phyloP scores from a whole-genome alignment of 2,888 invertebrate species.

The Lumbricus terrestris region DNA sequence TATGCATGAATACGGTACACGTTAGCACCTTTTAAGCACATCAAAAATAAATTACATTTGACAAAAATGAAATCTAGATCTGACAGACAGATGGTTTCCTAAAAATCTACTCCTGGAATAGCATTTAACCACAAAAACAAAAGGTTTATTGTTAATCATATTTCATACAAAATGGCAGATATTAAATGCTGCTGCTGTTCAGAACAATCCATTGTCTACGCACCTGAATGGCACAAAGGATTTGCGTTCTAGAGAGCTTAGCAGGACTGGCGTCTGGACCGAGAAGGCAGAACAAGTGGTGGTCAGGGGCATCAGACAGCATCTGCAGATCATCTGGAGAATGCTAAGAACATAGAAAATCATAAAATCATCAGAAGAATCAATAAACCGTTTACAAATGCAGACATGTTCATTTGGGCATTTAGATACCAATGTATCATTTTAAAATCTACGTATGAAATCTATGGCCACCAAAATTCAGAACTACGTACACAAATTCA shows the following conservation, averaged over 20 bases:
- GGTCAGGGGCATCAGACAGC: constrained; percentile 97
- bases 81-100: neutral
- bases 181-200: too few species aligned
- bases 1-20: too few species aligned
- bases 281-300: constrained; percentile 90
- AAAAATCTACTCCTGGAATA: neutral
- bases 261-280: constrained; percentile 69
- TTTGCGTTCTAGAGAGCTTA: constrained; percentile 74
- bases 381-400: neutral
- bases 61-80: neutral
- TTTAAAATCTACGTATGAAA: neutral
- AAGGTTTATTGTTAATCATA: neutral
- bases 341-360: constrained; percentile 67
- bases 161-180: neutral
- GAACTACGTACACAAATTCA: neutral
- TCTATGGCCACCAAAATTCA: too few species aligned
- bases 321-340: constrained; percentile 97
- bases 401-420: neutral
- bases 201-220: too few species aligned
- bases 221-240: constrained; percentile 83
- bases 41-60: neutral
- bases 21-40: neutral
- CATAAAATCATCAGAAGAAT: neutral
- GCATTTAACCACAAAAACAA: neutral
- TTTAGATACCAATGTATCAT: neutral